A percentile compares a stretch with the other conserved stretches of the same genome.
phyloP scores from a whole-genome alignment of 2,113 vertebrate species.

The Istiophorus platypterus region DNA sequence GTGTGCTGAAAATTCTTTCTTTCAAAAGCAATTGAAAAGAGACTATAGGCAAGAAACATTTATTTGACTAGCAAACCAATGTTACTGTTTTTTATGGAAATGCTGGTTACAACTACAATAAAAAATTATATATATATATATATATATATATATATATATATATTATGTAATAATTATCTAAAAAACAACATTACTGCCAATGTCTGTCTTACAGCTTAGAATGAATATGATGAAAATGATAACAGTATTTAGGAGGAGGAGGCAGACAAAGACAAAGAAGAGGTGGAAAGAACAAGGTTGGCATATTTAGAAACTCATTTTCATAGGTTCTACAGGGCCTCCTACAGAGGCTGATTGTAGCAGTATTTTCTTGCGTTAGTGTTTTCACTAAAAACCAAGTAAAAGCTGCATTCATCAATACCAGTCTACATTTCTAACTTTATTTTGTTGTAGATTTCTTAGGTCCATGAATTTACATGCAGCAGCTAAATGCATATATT shows the following conservation, averaged over 20 bases:
- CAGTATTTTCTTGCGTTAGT: background rate
- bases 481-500: background rate
- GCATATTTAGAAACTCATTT: slow-evolving; percentile 11
- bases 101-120: background rate
- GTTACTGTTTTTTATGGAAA: background rate
- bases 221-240: background rate
- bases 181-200: background rate
- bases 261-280: background rate
- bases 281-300: background rate
- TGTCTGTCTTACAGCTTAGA: background rate
- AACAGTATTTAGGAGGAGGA: background rate
- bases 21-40: background rate
- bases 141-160: no score
- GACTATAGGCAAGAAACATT: background rate
- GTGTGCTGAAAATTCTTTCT: background rate
- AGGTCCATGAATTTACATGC: slow-evolving; percentile 5
- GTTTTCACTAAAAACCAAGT: background rate
- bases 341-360: background rate
- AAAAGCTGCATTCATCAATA: background rate
- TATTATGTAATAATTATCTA: no score
- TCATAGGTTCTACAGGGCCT: slow-evolving; percentile 1
- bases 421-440: background rate
- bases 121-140: background rate
- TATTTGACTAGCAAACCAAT: background rate
- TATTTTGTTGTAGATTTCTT: slow-evolving; percentile 6